A percentile compares a stretch with the other conserved stretches of the same genome.
These are phyloP conservation scores for Marronus borbonicus DNA, from an alignment of 2,888 invertebrate species.

Conservation along the genomic window DNA sequence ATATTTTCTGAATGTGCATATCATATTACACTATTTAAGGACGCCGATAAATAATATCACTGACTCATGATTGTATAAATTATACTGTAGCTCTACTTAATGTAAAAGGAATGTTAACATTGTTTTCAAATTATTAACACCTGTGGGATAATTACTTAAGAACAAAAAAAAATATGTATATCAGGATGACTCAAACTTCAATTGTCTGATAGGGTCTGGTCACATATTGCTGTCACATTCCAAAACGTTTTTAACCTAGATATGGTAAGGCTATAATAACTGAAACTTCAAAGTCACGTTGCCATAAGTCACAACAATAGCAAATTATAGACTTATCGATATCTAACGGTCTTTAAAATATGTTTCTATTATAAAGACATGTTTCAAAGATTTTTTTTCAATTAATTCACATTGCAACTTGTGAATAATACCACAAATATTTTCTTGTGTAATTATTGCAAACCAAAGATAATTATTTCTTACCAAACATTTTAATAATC, in stretches of 20 bases:
- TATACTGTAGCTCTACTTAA: slow-evolving; percentile 3
- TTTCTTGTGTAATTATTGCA: slow-evolving; percentile 23
- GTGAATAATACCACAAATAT: slow-evolving; percentile 16
- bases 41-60: not conserved
- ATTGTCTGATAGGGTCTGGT: slow-evolving; percentile 18
- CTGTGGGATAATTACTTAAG: slow-evolving; percentile 9
- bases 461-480: slow-evolving; percentile 32
- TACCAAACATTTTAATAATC: slow-evolving; percentile 18
- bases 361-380: not conserved
- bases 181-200: not conserved
- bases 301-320: slow-evolving; percentile 18
- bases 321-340: not conserved
- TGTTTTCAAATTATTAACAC: slow-evolving; percentile 3
- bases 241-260: slow-evolving; percentile 51
- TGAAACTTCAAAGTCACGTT: slow-evolving; percentile 42
- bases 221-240: slow-evolving; percentile 49
- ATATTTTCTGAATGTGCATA: not conserved
- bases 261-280: slow-evolving; percentile 47
- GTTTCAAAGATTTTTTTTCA: not conserved
- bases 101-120: slow-evolving; percentile 15
- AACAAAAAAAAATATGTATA: slow-evolving; percentile 1
- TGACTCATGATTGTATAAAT: slow-evolving; percentile 2
- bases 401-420: too few relatives aligned
- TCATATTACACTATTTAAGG: not conserved
- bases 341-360: not conserved